A percentile compares a stretch with the other conserved stretches of the same genome.
Evolutionary conservation across 2,888 invertebrate species (phyloP).

Genomic region (Melanotus villosus): DNA sequence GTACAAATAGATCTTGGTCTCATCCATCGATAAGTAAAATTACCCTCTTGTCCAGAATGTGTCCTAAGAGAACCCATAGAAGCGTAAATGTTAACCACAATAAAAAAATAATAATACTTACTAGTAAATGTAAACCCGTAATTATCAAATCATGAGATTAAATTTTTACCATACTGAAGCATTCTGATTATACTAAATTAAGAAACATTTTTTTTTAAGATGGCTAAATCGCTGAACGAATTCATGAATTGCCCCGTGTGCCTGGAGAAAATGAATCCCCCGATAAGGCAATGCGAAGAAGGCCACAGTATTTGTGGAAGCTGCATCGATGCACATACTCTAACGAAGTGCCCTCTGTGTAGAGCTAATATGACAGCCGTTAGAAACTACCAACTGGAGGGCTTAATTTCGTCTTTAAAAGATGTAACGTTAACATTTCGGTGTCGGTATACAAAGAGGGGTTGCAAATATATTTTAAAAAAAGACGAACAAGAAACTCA

Average conservation of each 20-base stretch:
- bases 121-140: no score
- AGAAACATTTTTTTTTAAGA: conserved; percentile 29
- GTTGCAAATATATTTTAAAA: conserved; percentile 58
- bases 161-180: no score
- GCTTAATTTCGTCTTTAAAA: conserved; percentile 56
- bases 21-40: no score
- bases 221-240: not conserved
- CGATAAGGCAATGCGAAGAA: conserved; percentile 58
- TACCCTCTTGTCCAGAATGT: no score
- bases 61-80: no score
- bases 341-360: conserved; percentile 57
- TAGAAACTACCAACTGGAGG: conserved; percentile 59
- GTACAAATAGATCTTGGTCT: no score
- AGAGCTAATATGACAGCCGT: conserved; percentile 50
- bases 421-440: conserved; percentile 50
- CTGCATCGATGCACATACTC: conserved; percentile 52
- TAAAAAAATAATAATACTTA: no score
- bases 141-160: no score
- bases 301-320: conserved; percentile 60
- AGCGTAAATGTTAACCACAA: no score
- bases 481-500: conserved; percentile 54
- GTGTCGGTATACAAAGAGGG: conserved; percentile 56
- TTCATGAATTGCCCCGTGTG: conserved; percentile 60
- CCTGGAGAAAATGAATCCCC: conserved; percentile 56
- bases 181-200: no score